Conservation (phyloP, 2,797 vertebrate genomes). For the Cynodonichthys magdalenae region DNA sequence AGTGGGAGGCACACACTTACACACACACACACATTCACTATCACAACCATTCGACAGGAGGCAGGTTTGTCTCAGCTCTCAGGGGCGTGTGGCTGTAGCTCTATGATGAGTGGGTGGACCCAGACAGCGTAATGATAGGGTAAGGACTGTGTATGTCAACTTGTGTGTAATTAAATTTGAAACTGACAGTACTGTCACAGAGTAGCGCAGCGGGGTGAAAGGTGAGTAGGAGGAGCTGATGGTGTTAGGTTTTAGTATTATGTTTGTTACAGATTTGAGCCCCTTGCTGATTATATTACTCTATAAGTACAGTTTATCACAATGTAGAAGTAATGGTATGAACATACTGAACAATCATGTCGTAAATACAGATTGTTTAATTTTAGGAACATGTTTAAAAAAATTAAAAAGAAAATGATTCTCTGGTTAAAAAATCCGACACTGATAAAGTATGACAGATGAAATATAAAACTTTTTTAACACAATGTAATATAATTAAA, state of each 20-base stretch:
- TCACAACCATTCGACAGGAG: constrained; percentile 56
- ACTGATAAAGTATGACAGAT: too few relatives aligned
- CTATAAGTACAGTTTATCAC: constrained; percentile 7
- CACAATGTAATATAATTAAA: too few relatives aligned
- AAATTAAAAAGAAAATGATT: too few relatives aligned
- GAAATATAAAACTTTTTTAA: too few relatives aligned
- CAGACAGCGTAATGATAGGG: constrained; percentile 76
- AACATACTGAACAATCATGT: background rate
- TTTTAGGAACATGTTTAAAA: too few relatives aligned
- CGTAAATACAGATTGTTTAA: too few relatives aligned
- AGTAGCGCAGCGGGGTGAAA: constrained; percentile 61
- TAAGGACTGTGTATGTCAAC: constrained; percentile 68
- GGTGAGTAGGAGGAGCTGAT: constrained; percentile 66
- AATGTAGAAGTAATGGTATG: constrained; percentile 14
- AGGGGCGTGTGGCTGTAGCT: constrained; percentile 58
- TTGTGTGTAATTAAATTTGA: constrained; percentile 78
- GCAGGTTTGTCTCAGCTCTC: constrained; percentile 53
- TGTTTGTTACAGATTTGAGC: constrained; percentile 44
- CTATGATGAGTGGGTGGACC: constrained; percentile 76
- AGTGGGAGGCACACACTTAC: constrained; percentile 50
- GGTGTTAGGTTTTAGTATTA: constrained; percentile 41
- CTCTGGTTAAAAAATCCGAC: too few relatives aligned
- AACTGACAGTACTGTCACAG: constrained; percentile 73
- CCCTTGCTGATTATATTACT: constrained; percentile 11
- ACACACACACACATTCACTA: constrained; percentile 45